Percentiles rank a stretch among this genome's conserved stretches.
Evolutionary conservation across 2,113 vertebrate genomes (phyloP).

Genomic region (Mystacornis crossleyi): DNA sequence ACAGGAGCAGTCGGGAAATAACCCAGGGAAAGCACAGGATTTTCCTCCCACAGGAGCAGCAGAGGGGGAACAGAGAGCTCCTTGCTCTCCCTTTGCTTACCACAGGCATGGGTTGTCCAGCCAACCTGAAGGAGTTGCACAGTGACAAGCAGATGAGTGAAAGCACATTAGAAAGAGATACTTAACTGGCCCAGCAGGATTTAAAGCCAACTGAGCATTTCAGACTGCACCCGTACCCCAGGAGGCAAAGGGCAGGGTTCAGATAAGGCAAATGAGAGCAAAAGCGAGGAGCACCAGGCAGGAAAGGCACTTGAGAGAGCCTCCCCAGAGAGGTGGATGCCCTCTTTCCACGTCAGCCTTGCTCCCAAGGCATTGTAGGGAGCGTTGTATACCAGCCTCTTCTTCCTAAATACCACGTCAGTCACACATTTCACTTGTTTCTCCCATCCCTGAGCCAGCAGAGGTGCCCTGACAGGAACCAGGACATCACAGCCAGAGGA

Average conservation of each 20-base stretch:
- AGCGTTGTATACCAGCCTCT: neutral
- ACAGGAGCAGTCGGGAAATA: accelerated
- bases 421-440: neutral
- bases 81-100: neutral
- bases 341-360: neutral
- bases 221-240: neutral
- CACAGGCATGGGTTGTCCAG: neutral
- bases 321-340: neutral
- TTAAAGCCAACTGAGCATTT: constrained; percentile 31
- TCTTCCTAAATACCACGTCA: neutral
- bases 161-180: neutral
- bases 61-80: neutral
- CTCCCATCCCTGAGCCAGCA: accelerated
- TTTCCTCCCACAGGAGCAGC: neutral
- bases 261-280: neutral
- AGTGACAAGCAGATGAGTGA: neutral
- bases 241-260: neutral
- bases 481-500: neutral
- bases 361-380: neutral
- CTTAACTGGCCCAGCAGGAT: constrained; percentile 11
- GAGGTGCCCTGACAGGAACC: accelerated
- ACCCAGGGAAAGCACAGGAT: neutral
- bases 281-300: neutral
- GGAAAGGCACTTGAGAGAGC: neutral
- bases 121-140: neutral